Evolutionary conservation across 2,888 invertebrate species (phyloP).

Genomic region (Altica lythri): DNA sequence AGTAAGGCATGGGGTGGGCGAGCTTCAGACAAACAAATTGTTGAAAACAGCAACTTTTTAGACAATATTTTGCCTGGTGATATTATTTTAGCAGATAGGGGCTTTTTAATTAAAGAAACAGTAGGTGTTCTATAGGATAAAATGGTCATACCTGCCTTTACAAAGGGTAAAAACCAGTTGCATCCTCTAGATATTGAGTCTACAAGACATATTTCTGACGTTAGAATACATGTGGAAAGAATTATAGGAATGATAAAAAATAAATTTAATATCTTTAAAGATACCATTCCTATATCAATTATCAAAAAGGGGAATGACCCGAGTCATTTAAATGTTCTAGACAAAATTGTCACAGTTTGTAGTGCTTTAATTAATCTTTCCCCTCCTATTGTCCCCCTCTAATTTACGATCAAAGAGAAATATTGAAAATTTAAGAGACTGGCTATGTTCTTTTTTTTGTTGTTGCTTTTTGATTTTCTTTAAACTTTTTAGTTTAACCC

Average conservation of each 20-base stretch:
- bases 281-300: not conserved
- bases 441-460: too few relatives aligned
- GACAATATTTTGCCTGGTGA: conserved; percentile 30
- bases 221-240: conserved; percentile 36
- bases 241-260: conserved; percentile 15
- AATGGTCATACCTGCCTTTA: conserved; percentile 33
- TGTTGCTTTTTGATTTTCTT: too few relatives aligned
- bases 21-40: conserved; percentile 26
- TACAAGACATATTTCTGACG: conserved; percentile 33
- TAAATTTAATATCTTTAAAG: not conserved
- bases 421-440: too few relatives aligned
- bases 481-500: too few relatives aligned
- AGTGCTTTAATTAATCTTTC: conserved; percentile 26
- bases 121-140: conserved; percentile 24
- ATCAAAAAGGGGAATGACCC: not conserved
- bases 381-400: conserved; percentile 21
- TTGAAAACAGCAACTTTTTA: conserved; percentile 13
- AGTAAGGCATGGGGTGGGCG: conserved; percentile 33
- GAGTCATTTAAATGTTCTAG: conserved; percentile 4
- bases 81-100: conserved; percentile 33
- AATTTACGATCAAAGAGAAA: too few relatives aligned
- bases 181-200: conserved; percentile 32
- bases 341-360: conserved; percentile 32
- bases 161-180: conserved; percentile 34
- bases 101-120: conserved; percentile 32